Base-by-base conservation (phyloP, 30 jellyfish, hydroid and myxozoan species). In the Turritopsis rubra region DNA sequence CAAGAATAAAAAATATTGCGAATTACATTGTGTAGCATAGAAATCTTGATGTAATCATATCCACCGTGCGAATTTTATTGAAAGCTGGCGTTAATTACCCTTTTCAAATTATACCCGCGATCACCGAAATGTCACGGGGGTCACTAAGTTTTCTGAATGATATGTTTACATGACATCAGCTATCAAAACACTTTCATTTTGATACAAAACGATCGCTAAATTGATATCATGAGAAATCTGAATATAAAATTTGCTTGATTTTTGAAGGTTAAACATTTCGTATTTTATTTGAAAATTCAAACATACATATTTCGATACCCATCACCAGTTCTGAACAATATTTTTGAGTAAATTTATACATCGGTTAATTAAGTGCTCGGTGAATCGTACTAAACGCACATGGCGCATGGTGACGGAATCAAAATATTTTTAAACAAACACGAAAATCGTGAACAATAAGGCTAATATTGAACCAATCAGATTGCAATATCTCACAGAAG, bases 391-490 rank as follows among this genome's bases (percentile, higher is more conserved):
- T 41, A 53, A 80, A 80, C 65, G 79, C 87, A 80, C 87, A 41
- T 80, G 87, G 84, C 65, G 65, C 52, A 52, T 80, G 87, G 81
- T 80, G 87, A 80, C 87, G 87, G 87, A 80, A 80, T 80, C 60
- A 68, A 27, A 68, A 68, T 41, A 41, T 27, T 68, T n/a, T 68
- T 27, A 68, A 68, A 68, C 77, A 68, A n/a, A 68, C 28, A 68
- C 30, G 8, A 68, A 68, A 68, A 1, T 68, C 21, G 13, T 41
- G 77, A 68, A 68, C 77, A 68, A 68, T 68, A 68, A 9, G 77
- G 77, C 30, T 68, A 23, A 16, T 27, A 27, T 68, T 9, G 16
- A 27, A 19, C 77, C 77, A 68, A 68, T 68, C 77, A 68, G 77
- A 68, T n/a, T 9, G 31, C 28, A 7, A 23, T 1, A n/a, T 68